phyloP scores from a whole-genome alignment of 2,113 vertebrate species.

The Kryptolebias marmoratus region DNA sequence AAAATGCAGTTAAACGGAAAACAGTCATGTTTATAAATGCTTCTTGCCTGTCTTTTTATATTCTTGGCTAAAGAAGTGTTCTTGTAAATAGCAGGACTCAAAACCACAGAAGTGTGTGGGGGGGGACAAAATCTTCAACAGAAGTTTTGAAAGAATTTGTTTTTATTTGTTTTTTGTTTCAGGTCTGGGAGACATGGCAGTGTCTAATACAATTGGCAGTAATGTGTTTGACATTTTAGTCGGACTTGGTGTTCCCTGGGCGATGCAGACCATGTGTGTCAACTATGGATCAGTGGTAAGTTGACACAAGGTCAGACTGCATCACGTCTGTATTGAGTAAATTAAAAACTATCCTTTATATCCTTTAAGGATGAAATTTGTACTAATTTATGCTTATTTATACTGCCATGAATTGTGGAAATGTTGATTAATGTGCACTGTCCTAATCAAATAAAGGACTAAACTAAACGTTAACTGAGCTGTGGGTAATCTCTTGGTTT shows the following conservation, averaged over 20 bases:
- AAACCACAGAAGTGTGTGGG: not conserved
- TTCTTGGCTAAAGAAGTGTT: not conserved
- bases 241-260: conserved; percentile 94
- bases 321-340: not conserved
- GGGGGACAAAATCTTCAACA: no score
- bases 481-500: no score
- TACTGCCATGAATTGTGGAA: no score
- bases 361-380: no score
- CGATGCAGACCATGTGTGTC: conserved; percentile 92
- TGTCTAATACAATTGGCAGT: conserved; percentile 96
- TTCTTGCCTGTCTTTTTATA: not conserved
- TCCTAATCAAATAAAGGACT: no score
- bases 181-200: conserved; percentile 98
- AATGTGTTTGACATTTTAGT: conserved; percentile 98
- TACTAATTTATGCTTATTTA: no score
- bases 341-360: not conserved
- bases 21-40: conserved; percentile 16
- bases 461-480: no score
- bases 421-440: no score
- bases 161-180: conserved; percentile 9
- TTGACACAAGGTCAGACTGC: not conserved
- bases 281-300: conserved; percentile 87
- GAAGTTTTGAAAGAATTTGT: not conserved
- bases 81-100: no score
- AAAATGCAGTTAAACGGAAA: not conserved